These are phyloP conservation scores for Tychaedon coryphoeus DNA, from an alignment of 2,113 vertebrate genomes.

Conservation along the genomic window DNA sequence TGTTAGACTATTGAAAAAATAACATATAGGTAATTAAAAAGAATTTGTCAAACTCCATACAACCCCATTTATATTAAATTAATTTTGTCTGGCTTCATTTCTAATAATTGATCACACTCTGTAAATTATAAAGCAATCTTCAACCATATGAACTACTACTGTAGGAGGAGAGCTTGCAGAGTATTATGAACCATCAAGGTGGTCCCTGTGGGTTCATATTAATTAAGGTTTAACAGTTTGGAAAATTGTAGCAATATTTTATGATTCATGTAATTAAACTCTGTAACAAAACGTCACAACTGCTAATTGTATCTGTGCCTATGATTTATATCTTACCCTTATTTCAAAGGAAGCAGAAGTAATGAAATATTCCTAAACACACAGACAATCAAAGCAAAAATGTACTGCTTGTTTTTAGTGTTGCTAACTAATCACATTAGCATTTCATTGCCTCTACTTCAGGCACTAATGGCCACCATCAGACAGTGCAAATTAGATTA, in stretches of 20 bases:
- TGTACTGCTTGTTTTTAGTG: conserved; percentile 31
- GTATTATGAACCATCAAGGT: conserved; percentile 78
- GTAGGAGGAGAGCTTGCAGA: conserved; percentile 63
- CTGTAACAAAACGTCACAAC: conserved; percentile 79
- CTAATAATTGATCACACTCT: conserved; percentile 81
- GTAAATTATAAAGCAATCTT: conserved; percentile 75
- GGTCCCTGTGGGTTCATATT: conserved; percentile 80
- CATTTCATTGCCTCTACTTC: conserved; percentile 8
- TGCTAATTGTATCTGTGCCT: conserved; percentile 73
- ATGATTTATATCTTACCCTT: conserved; percentile 77
- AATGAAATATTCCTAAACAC: conserved; percentile 72
- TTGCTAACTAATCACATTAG: conserved; percentile 42
- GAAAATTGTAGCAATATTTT: conserved; percentile 85
- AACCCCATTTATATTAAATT: conserved; percentile 97
- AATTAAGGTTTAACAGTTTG: conserved; percentile 83
- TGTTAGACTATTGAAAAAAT: conserved; percentile 90
- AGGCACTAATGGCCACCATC: conserved; percentile 34
- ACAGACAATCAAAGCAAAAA: conserved; percentile 51
- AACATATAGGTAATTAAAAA: conserved; percentile 97
- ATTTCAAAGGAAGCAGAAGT: conserved; percentile 70
- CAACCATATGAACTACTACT: conserved; percentile 55
- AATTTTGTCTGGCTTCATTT: conserved; percentile 88
- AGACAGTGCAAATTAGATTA: conserved; percentile 52
- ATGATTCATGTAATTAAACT: conserved; percentile 85
- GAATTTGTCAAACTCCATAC: conserved; percentile 94